phyloP scores from a whole-genome alignment of 2,113 vertebrate genomes.

The Nymphicus hollandicus region DNA sequence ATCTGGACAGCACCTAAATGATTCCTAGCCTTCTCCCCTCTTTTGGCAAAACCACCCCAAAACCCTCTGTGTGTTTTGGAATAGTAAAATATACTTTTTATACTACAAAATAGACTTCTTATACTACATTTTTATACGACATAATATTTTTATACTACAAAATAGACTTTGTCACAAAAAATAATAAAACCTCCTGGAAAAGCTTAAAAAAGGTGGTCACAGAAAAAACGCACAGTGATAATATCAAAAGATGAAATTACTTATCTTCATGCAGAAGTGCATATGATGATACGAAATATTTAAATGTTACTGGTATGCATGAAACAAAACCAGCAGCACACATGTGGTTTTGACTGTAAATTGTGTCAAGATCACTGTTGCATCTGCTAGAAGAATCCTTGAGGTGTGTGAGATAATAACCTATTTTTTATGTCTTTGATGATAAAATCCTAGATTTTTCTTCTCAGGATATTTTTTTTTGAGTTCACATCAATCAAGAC shows the following conservation, averaged over 20 bases:
- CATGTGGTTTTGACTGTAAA: not conserved
- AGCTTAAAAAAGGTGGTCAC: not conserved
- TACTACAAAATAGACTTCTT: no score
- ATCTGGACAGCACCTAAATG: not conserved
- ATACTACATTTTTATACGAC: no score
- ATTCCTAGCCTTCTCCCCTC: not conserved
- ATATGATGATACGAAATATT: not conserved
- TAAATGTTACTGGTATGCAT: not conserved
- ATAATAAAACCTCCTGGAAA: not conserved
- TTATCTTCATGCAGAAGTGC: not conserved
- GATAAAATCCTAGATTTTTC: not conserved
- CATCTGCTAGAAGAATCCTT: not conserved
- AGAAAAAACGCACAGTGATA: not conserved
- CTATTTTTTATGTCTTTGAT: not conserved
- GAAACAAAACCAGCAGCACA: not conserved
- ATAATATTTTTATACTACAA: no score
- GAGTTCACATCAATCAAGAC: conserved; percentile 19
- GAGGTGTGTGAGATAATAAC: not conserved
- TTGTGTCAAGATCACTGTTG: not conserved
- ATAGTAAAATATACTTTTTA: not conserved
- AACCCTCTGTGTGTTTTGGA: not conserved
- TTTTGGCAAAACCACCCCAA: not conserved
- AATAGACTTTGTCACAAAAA: not conserved
- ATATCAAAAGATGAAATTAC: not conserved
- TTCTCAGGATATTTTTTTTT: not conserved